Evolutionary conservation across 2,113 vertebrate genomes (phyloP).

Genomic region (Aspiorhynchus laticeps): DNA sequence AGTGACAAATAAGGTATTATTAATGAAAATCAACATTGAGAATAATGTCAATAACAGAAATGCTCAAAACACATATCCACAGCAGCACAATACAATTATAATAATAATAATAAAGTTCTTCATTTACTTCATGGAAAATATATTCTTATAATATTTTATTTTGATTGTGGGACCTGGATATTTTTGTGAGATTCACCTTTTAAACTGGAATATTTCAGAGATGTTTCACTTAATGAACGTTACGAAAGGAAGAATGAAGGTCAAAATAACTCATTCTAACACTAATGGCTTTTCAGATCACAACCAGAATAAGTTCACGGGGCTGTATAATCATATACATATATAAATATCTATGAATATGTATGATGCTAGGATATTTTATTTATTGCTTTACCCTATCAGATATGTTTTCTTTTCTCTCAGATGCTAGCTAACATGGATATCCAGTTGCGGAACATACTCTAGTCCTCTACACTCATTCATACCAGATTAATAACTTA

Average conservation of each 20-base stretch:
- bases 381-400: constrained; percentile 67
- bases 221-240: not conserved
- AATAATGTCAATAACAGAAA: not conserved
- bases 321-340: constrained; percentile 72
- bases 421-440: constrained; percentile 3
- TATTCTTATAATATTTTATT: not conserved
- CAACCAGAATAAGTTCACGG: constrained; percentile 53
- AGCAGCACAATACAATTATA: not conserved
- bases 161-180: not conserved
- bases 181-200: constrained; percentile 3
- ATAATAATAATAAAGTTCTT: not conserved
- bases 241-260: not conserved
- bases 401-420: not conserved
- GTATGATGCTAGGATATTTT: constrained; percentile 67
- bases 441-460: constrained; percentile 28
- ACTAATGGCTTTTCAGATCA: not conserved
- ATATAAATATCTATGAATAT: constrained; percentile 70
- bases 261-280: not conserved
- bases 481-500: constrained; percentile 65
- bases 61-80: not conserved
- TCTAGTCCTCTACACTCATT: constrained; percentile 67
- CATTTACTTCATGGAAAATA: not conserved
- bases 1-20: not conserved
- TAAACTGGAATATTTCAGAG: not conserved
- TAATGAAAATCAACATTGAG: not conserved